These are phyloP conservation scores for Percopsis transmontana DNA, from an alignment of 2,113 vertebrate species.

Conservation along the genomic window DNA sequence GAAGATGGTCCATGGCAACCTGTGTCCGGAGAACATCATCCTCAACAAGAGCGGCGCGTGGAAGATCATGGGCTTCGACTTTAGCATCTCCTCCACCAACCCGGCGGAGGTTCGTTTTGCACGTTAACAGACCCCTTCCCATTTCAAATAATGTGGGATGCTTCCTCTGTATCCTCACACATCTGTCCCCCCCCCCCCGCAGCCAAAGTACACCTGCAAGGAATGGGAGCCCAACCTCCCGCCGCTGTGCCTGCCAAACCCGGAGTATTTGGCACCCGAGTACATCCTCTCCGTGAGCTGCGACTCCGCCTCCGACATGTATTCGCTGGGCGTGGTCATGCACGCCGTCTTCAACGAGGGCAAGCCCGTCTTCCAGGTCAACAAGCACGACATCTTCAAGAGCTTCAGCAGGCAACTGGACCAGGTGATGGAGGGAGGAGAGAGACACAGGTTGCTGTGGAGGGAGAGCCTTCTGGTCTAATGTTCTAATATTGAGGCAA, in stretches of 20 bases:
- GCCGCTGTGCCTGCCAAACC: conserved; percentile 94
- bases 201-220: conserved; percentile 93
- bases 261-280: conserved; percentile 96
- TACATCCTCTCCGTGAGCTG: conserved; percentile 99
- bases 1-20: conserved; percentile 98
- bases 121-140: no score
- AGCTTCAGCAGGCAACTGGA: conserved; percentile 98
- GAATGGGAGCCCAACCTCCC: conserved; percentile 99
- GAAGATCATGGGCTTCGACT: conserved; percentile 99
- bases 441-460: neutral
- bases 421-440: conserved; percentile 82
- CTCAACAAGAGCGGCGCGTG: conserved; percentile 97
- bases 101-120: conserved; percentile 90
- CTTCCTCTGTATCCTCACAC: no score
- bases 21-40: conserved; percentile 94
- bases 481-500: neutral
- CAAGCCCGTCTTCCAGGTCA: conserved; percentile 95
- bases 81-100: conserved; percentile 91
- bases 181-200: neutral
- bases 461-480: neutral
- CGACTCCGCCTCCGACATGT: conserved; percentile 97
- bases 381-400: conserved; percentile 98
- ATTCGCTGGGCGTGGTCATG: conserved; percentile 91
- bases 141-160: no score
- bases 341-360: conserved; percentile 98